These are phyloP conservation scores for Patella caerulea DNA, from an alignment of 2,888 invertebrate genomes.

Conservation along the genomic window DNA sequence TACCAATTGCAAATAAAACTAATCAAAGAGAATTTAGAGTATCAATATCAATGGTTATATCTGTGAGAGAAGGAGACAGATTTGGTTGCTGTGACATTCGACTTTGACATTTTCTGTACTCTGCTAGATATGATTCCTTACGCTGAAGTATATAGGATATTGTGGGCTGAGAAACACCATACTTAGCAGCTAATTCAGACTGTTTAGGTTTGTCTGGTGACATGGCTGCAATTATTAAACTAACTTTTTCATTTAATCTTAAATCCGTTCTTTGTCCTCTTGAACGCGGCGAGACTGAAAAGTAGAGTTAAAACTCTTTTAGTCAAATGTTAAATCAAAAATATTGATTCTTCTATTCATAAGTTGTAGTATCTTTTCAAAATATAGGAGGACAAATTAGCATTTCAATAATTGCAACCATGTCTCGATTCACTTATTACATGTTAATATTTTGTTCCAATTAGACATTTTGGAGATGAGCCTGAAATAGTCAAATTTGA, in stretches of 20 bases:
- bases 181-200: background rate
- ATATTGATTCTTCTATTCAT: too few species aligned
- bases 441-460: too few species aligned
- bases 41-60: background rate
- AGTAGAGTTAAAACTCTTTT: background rate
- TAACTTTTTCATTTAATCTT: background rate
- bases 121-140: background rate
- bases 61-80: background rate
- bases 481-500: too few species aligned
- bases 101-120: background rate
- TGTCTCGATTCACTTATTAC: too few species aligned
- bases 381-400: too few species aligned
- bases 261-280: constrained; percentile 4
- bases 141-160: constrained; percentile 6
- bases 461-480: too few species aligned
- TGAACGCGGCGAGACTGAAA: background rate
- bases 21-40: too few species aligned
- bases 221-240: constrained; percentile 9
- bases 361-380: too few species aligned
- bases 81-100: background rate
- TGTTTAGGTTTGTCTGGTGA: constrained; percentile 7
- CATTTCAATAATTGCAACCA: too few species aligned
- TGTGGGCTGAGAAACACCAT: constrained; percentile 9
- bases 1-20: too few species aligned
- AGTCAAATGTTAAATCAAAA: background rate